Evolutionary conservation across 2,888 invertebrate genomes (phyloP).

Genomic region (Acleris cristana): DNA sequence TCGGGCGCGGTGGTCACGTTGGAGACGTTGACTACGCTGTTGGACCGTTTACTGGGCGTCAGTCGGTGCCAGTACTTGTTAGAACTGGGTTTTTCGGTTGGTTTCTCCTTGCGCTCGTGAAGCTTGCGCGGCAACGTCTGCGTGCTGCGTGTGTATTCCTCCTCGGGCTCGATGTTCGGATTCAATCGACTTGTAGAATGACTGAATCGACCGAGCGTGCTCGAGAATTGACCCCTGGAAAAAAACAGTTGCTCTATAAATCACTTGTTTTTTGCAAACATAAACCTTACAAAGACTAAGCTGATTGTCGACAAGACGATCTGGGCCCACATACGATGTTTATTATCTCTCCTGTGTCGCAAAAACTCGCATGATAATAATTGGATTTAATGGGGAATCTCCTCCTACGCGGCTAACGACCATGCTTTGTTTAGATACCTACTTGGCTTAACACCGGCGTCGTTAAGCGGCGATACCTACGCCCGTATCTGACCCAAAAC

Average conservation of each 20-base stretch:
- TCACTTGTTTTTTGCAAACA: constrained; percentile 48
- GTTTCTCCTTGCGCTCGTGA: constrained; percentile 78
- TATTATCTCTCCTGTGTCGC: constrained; percentile 62
- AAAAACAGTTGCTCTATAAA: constrained; percentile 52
- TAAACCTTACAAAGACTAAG: constrained; percentile 52
- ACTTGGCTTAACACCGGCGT: constrained; percentile 36
- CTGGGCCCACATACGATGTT: constrained; percentile 68
- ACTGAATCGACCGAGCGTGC: constrained; percentile 92
- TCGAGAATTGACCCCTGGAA: constrained; percentile 88
- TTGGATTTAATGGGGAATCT: constrained; percentile 74
- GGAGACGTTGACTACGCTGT: constrained; percentile 87
- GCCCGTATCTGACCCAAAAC: constrained; percentile 41
- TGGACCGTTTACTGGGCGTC: constrained; percentile 82
- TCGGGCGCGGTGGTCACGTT: constrained; percentile 65
- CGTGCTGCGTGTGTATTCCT: constrained; percentile 84
- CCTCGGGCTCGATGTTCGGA: constrained; percentile 79
- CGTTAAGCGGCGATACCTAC: constrained; percentile 41
- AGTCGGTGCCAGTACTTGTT: constrained; percentile 78
- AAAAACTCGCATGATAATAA: constrained; percentile 75
- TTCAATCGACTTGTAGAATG: constrained; percentile 90
- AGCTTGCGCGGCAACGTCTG: constrained; percentile 91
- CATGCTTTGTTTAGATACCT: constrained; percentile 68
- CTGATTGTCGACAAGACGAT: constrained; percentile 56
- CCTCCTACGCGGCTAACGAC: constrained; percentile 69
- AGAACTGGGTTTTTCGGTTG: constrained; percentile 71